Conservation (phyloP, 2,113 vertebrate species). For the Paracanthobrama guichenoti region DNA sequence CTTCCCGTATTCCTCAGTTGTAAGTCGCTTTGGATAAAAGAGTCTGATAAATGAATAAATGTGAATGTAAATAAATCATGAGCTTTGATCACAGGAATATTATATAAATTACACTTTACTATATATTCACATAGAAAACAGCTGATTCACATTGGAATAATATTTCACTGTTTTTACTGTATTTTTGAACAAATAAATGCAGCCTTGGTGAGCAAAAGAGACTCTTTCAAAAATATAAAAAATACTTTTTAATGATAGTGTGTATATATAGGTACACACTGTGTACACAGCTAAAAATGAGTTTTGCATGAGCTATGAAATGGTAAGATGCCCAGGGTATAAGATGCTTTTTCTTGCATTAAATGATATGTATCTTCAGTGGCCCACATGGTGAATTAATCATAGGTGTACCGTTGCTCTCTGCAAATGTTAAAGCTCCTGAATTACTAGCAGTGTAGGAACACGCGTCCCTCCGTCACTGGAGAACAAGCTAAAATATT, state of each 20-base stretch:
- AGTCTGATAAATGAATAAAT: too few species aligned
- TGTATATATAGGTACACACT: background rate
- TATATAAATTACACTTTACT: background rate
- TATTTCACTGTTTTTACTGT: background rate
- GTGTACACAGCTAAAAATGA: background rate
- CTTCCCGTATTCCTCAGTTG: too few species aligned
- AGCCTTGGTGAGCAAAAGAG: background rate
- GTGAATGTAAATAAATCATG: too few species aligned
- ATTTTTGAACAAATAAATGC: background rate
- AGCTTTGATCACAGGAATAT: background rate
- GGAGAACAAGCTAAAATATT: conserved; percentile 15
- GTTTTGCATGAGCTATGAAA: too few species aligned
- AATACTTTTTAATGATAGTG: background rate
- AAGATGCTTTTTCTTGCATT: background rate
- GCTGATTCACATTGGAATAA: background rate
- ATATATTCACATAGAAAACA: background rate
- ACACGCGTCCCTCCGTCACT: background rate
- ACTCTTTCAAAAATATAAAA: background rate
- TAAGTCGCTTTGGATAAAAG: too few species aligned
- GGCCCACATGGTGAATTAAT: conserved; percentile 24
- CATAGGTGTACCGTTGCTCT: background rate
- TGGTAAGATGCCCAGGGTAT: background rate
- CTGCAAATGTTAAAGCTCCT: conserved; percentile 11
- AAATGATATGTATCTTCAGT: background rate
- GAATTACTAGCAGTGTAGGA: conserved; percentile 3